Conservation (phyloP, 2,113 vertebrate genomes). For the Acinonyx jubatus region DNA sequence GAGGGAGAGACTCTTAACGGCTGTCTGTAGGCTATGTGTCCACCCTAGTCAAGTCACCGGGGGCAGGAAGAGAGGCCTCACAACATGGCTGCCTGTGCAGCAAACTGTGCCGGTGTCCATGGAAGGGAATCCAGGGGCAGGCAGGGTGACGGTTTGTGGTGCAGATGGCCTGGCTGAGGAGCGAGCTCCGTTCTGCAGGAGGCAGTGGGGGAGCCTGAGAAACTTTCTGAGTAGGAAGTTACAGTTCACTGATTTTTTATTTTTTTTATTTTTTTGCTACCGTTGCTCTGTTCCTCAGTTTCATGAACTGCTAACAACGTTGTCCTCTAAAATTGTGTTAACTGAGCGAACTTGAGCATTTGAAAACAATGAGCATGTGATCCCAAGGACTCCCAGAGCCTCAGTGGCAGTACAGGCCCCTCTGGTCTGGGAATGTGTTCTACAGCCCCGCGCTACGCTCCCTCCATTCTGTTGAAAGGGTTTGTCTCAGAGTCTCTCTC, state of each 20-base stretch:
- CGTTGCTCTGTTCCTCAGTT: constrained; percentile 13
- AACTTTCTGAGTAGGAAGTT: background rate
- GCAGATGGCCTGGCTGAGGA: background rate
- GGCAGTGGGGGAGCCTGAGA: background rate
- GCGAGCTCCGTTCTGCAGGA: background rate
- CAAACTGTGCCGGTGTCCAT: background rate
- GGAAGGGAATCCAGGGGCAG: too few species aligned
- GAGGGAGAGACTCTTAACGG: background rate
- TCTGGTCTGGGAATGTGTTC: background rate
- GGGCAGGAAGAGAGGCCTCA: background rate
- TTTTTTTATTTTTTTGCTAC: background rate
- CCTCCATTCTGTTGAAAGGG: background rate
- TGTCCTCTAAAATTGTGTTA: background rate
- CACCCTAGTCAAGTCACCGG: background rate
- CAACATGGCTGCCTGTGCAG: background rate
- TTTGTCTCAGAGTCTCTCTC: background rate
- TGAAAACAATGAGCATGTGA: background rate
- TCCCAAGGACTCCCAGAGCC: background rate
- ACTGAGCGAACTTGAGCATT: background rate
- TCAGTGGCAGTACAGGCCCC: background rate
- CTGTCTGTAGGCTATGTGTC: background rate
- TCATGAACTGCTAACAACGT: background rate
- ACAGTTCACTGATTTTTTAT: background rate
- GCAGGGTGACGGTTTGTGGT: too few species aligned
- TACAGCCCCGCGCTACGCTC: background rate